Percentiles rank a stretch among this genome's conserved stretches.
These are phyloP conservation scores for Ophion slaviceki DNA, from an alignment of 2,888 invertebrate species.

Conservation along the genomic window DNA sequence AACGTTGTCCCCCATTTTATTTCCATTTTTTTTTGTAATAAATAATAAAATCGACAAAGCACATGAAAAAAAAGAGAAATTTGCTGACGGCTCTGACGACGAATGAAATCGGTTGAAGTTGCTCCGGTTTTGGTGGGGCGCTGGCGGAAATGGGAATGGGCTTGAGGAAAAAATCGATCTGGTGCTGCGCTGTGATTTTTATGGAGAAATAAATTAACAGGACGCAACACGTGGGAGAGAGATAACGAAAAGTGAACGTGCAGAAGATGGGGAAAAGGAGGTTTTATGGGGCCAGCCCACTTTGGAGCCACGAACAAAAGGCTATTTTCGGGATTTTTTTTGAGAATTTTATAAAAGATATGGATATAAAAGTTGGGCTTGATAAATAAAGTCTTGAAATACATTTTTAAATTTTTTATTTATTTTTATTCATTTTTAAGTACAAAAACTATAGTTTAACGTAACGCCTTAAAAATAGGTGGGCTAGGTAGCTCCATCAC, in stretches of 20 bases:
- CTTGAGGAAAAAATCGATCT: constrained; percentile 77
- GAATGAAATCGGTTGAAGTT: constrained; percentile 55
- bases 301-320: no score
- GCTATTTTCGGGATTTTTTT: no score
- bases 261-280: constrained; percentile 51
- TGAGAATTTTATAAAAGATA: no score
- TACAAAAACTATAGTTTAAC: no score
- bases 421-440: no score
- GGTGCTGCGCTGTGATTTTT: constrained; percentile 82
- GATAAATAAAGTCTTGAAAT: no score
- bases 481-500: no score
- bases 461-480: no score
- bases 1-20: constrained; percentile 61
- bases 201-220: constrained; percentile 72
- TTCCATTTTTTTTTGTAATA: constrained; percentile 28
- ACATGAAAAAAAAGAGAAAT: constrained; percentile 44
- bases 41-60: constrained; percentile 55
- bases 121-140: constrained; percentile 79
- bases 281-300: constrained; percentile 61
- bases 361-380: no score
- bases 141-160: constrained; percentile 75
- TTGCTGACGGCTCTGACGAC: constrained; percentile 52
- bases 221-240: constrained; percentile 43
- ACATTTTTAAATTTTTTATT: no score
- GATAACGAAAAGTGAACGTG: constrained; percentile 53